phyloP scores from a whole-genome alignment of 2,113 vertebrate species.

The Ovis aries region DNA sequence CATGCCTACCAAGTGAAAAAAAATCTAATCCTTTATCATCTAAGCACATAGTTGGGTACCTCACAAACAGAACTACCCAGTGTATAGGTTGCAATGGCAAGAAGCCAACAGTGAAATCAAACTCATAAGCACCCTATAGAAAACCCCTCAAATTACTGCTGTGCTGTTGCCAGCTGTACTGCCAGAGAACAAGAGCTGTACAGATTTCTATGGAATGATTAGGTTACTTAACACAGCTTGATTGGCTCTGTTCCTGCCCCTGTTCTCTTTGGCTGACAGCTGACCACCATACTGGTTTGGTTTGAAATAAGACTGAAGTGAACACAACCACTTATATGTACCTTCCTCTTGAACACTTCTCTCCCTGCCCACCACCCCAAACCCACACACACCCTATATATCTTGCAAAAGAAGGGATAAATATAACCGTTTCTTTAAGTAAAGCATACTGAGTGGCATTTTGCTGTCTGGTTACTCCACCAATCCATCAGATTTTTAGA shows the following conservation, averaged over 20 bases:
- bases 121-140: slow-evolving; percentile 51
- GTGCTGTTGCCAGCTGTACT: slow-evolving; percentile 10
- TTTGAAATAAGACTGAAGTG: slow-evolving; percentile 31
- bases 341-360: neutral
- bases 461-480: neutral
- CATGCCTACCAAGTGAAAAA: slow-evolving; percentile 47
- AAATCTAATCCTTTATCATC: slow-evolving; percentile 39
- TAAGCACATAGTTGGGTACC: slow-evolving; percentile 23
- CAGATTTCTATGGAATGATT: slow-evolving; percentile 35
- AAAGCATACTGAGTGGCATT: neutral
- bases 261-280: slow-evolving; percentile 47
- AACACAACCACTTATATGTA: neutral
- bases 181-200: slow-evolving; percentile 14
- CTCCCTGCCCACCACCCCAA: neutral
- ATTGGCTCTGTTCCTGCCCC: slow-evolving; percentile 44
- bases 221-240: slow-evolving; percentile 31
- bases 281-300: slow-evolving; percentile 16
- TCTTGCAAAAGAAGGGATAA: neutral
- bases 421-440: neutral
- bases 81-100: slow-evolving; percentile 48
- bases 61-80: slow-evolving; percentile 29
- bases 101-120: slow-evolving; percentile 59
- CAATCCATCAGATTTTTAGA: neutral
- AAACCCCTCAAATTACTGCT: slow-evolving; percentile 42
- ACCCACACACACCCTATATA: neutral